Evolutionary conservation across 1,140 invertebrate species (phyloP).

Genomic region (Pectinophora gossypiella): DNA sequence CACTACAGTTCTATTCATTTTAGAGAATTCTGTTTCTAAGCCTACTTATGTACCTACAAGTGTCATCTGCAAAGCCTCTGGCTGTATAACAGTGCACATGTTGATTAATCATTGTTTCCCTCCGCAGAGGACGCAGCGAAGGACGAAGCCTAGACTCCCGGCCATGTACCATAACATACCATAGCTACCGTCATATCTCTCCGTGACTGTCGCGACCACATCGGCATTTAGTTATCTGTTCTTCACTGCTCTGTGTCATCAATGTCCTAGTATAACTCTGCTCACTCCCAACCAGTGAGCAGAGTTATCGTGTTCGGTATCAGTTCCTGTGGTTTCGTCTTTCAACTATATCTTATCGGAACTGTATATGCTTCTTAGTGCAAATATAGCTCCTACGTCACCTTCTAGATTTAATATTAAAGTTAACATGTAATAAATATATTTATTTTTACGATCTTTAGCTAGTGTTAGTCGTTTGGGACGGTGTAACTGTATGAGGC

Average conservation of each 20-base stretch:
- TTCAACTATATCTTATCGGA: background rate
- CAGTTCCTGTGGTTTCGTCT: background rate
- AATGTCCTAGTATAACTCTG: background rate
- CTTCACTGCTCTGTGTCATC: background rate
- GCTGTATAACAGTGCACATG: no score
- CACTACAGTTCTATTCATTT: no score
- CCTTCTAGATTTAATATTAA: background rate
- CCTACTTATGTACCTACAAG: no score
- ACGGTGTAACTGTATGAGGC: constrained; percentile 3
- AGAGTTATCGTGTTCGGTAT: background rate
- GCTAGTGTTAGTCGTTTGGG: constrained; percentile 3
- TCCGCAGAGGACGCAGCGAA: background rate
- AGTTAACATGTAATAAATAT: background rate
- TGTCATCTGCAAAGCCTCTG: no score
- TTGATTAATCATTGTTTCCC: background rate
- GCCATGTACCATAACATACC: no score
- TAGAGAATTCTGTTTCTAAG: no score
- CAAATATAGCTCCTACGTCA: constrained; percentile 4
- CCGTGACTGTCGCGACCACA: background rate
- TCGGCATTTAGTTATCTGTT: background rate
- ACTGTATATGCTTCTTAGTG: background rate
- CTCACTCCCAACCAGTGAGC: background rate
- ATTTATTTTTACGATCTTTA: background rate
- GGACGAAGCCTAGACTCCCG: background rate
- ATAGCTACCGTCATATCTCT: background rate